Evolutionary conservation across 2,888 invertebrate species (phyloP), one percentile per base, ranked within the genome.

Genomic region (Idaea aversata): DNA sequence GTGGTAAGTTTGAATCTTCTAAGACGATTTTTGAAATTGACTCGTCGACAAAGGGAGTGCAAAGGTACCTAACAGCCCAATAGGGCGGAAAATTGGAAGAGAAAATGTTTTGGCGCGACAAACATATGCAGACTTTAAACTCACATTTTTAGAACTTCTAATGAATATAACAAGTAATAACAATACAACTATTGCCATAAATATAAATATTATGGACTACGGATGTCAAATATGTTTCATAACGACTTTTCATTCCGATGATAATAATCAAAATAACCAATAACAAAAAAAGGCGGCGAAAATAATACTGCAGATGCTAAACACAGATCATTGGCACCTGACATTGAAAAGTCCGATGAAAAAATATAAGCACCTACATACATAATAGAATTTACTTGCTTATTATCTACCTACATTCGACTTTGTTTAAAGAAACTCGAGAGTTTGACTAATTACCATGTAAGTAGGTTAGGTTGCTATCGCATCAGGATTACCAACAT

Each of bases 251-350:
- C 10, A 47, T 47, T 47, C 47, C 47, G 10, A 47, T 47, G 25
- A 47, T 13, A 47, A 47, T 47, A 47, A 47, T 47, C 47, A 47
- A 47, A 47, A 47, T 47, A 47, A 10, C 13, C 5, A 47, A 67
- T 70, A 75, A 76, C 70, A 75, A 77, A 78, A 78, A 76, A 79
- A 69, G 74, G 75, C 74, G 79, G 81, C 78, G 34, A 34, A 34
- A 47, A 47, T 47, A 47, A 47, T 47, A 47, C 47, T 59, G 59
- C 59, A 59, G 34, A 81, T 72, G 69, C 68, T 68, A 68, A 75
- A 63, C 68, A 66, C 73, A 75, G 84, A 81, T 83, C 85, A 82
- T 79, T 75, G 84, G 73, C 77, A 72, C 77, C 74, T 78, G 84
- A 81, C 82, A 82, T 82, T 83, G 80, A 77, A 75, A 75, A 67